Evolutionary conservation across 92 coral and sea anemone genomes (phyloP).

Genomic region (Bergia puertoricense): DNA sequence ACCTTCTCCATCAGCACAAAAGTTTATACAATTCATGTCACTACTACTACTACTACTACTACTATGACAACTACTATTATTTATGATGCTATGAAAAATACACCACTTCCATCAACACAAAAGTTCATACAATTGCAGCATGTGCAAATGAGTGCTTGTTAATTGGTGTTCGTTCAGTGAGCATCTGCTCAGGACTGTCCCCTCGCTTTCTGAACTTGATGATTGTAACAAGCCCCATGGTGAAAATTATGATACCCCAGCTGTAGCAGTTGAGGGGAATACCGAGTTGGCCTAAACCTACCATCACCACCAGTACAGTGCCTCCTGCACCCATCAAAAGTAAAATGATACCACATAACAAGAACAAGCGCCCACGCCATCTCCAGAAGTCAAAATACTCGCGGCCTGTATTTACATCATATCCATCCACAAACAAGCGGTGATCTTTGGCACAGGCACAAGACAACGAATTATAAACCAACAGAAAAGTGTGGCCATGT

Average conservation of each 20-base stretch:
- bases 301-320: neutral
- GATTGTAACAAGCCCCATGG: neutral
- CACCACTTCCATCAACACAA: neutral
- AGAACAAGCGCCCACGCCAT: neutral
- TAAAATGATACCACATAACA: slow-evolving; percentile 11
- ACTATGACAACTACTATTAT: no score
- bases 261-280: neutral
- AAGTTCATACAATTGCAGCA: neutral
- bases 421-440: slow-evolving; percentile 36
- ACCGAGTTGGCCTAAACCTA: neutral
- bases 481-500: slow-evolving; percentile 9
- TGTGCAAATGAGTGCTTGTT: neutral
- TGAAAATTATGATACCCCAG: neutral
- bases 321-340: slow-evolving; percentile 1
- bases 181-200: neutral
- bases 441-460: slow-evolving; percentile 6
- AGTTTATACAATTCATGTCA: neutral
- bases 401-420: slow-evolving; percentile 12
- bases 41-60: neutral
- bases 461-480: slow-evolving; percentile 19
- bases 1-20: no score
- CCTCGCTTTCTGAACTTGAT: neutral
- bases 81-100: neutral
- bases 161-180: slow-evolving; percentile 3
- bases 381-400: slow-evolving; percentile 25